Evolutionary conservation across 2,113 vertebrate species (phyloP).

Genomic region (Strix aluco): DNA sequence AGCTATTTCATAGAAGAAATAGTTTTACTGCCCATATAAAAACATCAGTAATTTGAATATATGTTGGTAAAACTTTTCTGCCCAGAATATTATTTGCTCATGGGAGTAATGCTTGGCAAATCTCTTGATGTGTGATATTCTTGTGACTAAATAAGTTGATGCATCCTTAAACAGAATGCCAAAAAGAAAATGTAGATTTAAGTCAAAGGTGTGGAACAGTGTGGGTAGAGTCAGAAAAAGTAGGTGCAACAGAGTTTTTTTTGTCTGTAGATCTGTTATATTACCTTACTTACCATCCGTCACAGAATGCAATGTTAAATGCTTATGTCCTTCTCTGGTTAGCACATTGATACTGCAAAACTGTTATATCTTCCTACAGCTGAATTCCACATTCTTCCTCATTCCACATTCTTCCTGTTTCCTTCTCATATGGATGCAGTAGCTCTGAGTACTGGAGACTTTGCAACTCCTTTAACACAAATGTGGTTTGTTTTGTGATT

Average conservation of each 20-base stretch:
- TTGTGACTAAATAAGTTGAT: not conserved
- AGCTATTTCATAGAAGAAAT: not conserved
- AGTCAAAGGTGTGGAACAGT: not conserved
- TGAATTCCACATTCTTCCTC: not conserved
- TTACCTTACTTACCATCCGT: not conserved
- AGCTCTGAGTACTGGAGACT: not conserved
- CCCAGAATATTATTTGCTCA: not conserved
- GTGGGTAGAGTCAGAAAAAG: not conserved
- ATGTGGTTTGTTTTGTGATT: not conserved
- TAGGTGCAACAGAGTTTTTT: not conserved
- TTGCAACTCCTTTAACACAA: not conserved
- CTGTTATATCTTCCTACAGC: not conserved
- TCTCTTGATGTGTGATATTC: not conserved
- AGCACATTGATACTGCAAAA: not conserved
- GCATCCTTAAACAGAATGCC: not conserved
- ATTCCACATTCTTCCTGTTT: not conserved
- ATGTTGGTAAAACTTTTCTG: constrained; percentile 3
- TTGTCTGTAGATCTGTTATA: not conserved
- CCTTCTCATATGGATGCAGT: not conserved
- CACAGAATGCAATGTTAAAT: not conserved
- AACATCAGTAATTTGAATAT: constrained; percentile 1
- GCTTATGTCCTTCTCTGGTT: not conserved
- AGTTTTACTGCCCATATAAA: not conserved
- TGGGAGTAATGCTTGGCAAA: not conserved
- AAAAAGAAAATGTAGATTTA: not conserved